Conservation (phyloP, 2,888 invertebrate species). For the Hydrotaea cyrtoneurina region DNA sequence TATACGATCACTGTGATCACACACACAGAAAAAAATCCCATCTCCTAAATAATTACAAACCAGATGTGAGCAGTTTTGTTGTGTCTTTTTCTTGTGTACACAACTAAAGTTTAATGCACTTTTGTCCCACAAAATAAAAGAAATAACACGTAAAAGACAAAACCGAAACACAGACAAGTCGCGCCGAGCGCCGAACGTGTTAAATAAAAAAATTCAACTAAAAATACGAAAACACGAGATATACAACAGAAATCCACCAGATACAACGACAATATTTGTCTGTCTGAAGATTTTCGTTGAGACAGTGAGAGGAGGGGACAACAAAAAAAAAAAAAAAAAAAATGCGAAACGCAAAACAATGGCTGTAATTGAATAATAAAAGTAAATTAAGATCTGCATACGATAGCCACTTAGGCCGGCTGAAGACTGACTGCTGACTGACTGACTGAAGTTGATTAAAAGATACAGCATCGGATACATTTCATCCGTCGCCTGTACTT, state of each 20-base stretch:
- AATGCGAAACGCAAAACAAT: slow-evolving; percentile 44
- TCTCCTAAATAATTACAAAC: slow-evolving; percentile 42
- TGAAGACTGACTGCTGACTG: background rate
- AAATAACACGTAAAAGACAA: background rate
- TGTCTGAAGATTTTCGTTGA: background rate
- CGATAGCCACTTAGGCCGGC: background rate
- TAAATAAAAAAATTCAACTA: background rate
- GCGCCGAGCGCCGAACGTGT: background rate
- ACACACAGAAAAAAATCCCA: background rate
- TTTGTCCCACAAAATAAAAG: slow-evolving; percentile 58
- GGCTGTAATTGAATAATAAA: slow-evolving; percentile 54
- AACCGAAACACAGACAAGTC: background rate
- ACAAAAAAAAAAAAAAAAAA: background rate
- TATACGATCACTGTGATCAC: background rate
- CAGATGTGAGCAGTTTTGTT: slow-evolving; percentile 48
- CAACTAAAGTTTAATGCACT: slow-evolving; percentile 60
- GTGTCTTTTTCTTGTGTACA: background rate
- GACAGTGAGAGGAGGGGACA: background rate
- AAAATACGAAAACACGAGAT: background rate
- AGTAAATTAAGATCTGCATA: slow-evolving; percentile 52
- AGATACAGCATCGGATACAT: background rate
- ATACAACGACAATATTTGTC: background rate
- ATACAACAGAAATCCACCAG: no score
- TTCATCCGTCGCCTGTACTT: background rate
- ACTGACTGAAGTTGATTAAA: slow-evolving; percentile 52